Base-by-base conservation (phyloP, 92 coral and sea anemone species). In the Palythoa heliodiscus region DNA sequence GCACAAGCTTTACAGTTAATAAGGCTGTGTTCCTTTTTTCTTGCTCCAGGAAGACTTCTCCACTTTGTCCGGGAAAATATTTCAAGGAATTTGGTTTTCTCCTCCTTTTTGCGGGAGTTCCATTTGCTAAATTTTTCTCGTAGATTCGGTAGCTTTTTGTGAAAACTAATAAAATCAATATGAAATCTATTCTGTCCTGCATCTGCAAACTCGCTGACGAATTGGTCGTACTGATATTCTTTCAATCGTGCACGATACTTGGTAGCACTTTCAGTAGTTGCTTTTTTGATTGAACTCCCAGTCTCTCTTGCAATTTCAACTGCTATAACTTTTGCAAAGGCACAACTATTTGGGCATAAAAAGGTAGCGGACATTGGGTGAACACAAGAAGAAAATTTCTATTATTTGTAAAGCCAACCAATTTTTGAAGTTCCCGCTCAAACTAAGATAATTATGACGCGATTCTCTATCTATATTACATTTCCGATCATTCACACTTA, bases 281-380 rank as follows among this genome's bases (percentile, higher is more conserved):
- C 86, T 57, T 85, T 87, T 47, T 68, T 38, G 39, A 82, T 16
- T n/a, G 17, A 52, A 39, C 71, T 76, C 53, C 81, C 77, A 3
- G 57, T 40, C 24, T 86, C 87, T 58, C 86, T 76, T 19, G 81
- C 74, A 69, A 90, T 73, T 48, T 87, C 82, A 83, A 80, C 39
- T 7, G 92, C 90, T 16, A 64, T 71, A 67, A 82, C 85, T 87
- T 87, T 90, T 10, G 88, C 91, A 68, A 90, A 87, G 60, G 91
- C 92, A 61, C 91, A 90, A 55, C 91, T 87, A 25, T 82, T 87
- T 24, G 89, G 93, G 66, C 86, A 88, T 68, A 91, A 81, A 88
- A 91, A 91, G 50, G 91, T 73, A 29, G 81, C 89, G 38, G 93
- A 57, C 88, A 90, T 90, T 25, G 60, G 24, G 25, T 24, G 22